Evolutionary conservation across 2,888 invertebrate genomes (phyloP), one percentile per base, ranked within the genome.

Genomic region (Chrysina gloriosa): DNA sequence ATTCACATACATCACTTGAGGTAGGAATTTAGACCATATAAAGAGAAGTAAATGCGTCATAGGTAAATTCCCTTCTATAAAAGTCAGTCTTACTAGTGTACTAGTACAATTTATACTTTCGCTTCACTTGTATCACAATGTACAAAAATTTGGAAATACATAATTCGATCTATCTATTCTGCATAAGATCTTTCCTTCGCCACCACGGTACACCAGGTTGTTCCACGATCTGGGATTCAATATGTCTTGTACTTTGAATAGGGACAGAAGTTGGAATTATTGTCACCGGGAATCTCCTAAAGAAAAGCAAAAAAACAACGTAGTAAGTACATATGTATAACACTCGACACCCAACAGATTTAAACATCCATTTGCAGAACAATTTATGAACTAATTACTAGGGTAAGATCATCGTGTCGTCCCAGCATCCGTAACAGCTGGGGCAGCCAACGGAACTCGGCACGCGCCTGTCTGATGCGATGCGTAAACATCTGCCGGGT

Each of bases 121-220:
- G 14, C 11, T 56, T 48, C 45, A 27, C 27, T 25, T 39, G 7
- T 66, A 66, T 66, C 66, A 66, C 66, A 66, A 45, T 58, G 9
- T 66, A 34, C 47, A 47, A 64, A 16, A 27, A 19, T n/a, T n/a
- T n/a, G n/a, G n/a, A 23, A 11, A 36, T 7, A 11, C 23, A 23
- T 45, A 42, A 63, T 21, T 7, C 14, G 11, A 63, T 27, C 36
- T 63, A 68, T 52, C 67, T 39, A 25, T 63, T 54, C 11, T 61
- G 63, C 19, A 63, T 74, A 31, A 80, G 73, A 73, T 82, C 82
- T 72, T 81, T 79, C 63, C 84, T 75, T 74, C 84, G 77, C 84
- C 84, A 84, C 84, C 84, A 84, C 0, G 84, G 84, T 34, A 84
- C 80, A 6, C 84, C 84, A 68, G 81, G 82, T 71, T 83, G 78